A percentile compares a stretch with the other conserved stretches of the same genome.
Conservation (phyloP, 2,888 invertebrate genomes). For the Hartigia nigra region DNA sequence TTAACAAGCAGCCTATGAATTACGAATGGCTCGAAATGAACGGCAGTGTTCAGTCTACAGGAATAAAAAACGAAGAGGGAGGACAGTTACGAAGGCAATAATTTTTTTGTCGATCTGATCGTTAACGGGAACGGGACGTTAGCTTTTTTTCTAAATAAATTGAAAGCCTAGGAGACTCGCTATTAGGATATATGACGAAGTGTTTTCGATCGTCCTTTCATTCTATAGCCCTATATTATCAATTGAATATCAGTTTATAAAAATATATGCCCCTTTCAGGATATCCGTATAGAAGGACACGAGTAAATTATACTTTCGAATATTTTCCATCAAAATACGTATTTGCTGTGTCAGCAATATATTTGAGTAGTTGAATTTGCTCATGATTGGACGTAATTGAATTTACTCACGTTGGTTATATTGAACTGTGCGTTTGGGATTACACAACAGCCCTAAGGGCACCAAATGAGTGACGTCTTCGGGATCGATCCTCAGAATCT, state of each 20-base stretch:
- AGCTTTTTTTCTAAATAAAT: not conserved
- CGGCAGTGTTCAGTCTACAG: no score
- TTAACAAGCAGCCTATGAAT: not conserved
- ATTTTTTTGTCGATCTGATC: not conserved
- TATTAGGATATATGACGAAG: not conserved
- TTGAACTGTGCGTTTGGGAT: not conserved
- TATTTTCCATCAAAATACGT: not conserved
- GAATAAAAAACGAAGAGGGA: not conserved
- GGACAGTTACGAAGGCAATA: not conserved
- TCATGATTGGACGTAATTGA: not conserved
- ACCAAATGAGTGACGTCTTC: not conserved
- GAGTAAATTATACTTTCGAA: not conserved
- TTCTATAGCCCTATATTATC: not conserved
- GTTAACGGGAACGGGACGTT: not conserved
- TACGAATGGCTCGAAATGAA: not conserved
- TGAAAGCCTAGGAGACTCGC: not conserved
- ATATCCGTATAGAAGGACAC: not conserved
- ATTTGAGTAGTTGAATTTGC: not conserved
- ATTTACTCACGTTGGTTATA: not conserved
- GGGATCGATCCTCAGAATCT: not conserved
- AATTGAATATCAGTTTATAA: not conserved
- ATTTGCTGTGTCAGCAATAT: not conserved
- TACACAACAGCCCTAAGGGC: not conserved
- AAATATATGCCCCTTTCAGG: not conserved
- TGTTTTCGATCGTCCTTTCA: not conserved